Conservation (phyloP, 2,888 invertebrate genomes). For the Theretra japonica region DNA sequence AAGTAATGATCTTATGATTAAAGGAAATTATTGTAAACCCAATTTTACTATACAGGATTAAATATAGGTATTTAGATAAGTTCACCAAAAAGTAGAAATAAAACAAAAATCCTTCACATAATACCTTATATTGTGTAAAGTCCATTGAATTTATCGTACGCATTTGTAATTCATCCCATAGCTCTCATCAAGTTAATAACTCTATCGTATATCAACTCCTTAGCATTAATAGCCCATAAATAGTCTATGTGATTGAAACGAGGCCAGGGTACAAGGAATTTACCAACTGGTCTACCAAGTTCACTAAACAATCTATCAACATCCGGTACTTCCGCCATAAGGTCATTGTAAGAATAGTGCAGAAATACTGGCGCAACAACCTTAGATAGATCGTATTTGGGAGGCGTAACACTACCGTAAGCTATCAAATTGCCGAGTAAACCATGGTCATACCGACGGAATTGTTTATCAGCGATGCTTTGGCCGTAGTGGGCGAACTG, state of each 20-base stretch:
- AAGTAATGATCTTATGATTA: background rate
- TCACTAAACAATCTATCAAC: conserved; percentile 81
- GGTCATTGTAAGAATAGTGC: conserved; percentile 87
- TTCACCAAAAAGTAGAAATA: no score
- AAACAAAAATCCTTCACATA: no score
- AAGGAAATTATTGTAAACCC: background rate
- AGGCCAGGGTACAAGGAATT: conserved; percentile 82
- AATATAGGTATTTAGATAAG: no score
- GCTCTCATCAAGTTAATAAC: conserved; percentile 80
- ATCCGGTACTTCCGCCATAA: conserved; percentile 84
- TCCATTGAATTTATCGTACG: no score
- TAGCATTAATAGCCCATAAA: conserved; percentile 87
- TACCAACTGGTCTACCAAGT: conserved; percentile 82
- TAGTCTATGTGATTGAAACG: conserved; percentile 89
- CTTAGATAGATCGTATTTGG: conserved; percentile 83
- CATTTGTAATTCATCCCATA: conserved; percentile 44
- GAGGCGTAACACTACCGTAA: conserved; percentile 84
- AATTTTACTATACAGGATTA: no score
- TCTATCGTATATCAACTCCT: conserved; percentile 83
- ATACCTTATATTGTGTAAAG: no score
- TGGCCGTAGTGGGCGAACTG: conserved; percentile 91
- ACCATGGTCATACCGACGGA: conserved; percentile 86
- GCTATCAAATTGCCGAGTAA: conserved; percentile 73
- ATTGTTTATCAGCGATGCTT: conserved; percentile 78
- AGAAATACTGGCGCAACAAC: conserved; percentile 86